Evolutionary conservation across 1,140 invertebrate species (phyloP), one percentile per base, ranked within the genome.

Genomic region (Homarus americanus): DNA sequence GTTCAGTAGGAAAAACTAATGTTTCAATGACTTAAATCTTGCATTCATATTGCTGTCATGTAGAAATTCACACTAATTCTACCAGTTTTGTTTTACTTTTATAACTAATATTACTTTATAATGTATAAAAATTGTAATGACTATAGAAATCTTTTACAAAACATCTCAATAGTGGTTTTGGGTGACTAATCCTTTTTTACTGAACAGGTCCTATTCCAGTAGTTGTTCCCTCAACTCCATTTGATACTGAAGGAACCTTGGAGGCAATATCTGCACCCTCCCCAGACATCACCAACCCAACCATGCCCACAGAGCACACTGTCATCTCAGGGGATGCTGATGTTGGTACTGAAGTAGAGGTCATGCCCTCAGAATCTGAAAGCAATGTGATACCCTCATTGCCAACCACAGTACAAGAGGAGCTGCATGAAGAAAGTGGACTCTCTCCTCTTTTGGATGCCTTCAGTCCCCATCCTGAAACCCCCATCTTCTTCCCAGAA

Each of bases 361-460:
- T 49, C 44, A 49, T 10, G 44, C 9, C n/a, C n/a, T n/a, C 17
- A 49, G 80, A 82, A 4, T 69, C 82, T n/a, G 58, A 83, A 69
- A 40, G 34, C 40, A 83, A 17, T 40, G 20, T 2, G 24, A 4
- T 15, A n/a, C 24, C 82, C 15, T 2, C 15, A 32, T n/a, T 63
- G 0, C 76, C 20, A 49, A 32, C 28, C 7, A 44, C 40, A 24
- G 28, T 49, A 41, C n/a, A n/a, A n/a, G 76, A 79, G 28, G 76
- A 34, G 44, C 20, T 41, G 12, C 28, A 34, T n/a, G 82, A 49
- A 72, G 66, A 32, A 49, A 44, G 83, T 53, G 32, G 41, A 17
- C 53, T 87, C 2, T 76, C 86, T 15, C 86, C 86, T 44, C 86
- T 87, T 38, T 44, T 87, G 2, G 76, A 79, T 20, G 32, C 66